A percentile compares a stretch with the other conserved stretches of the same genome.
Conservation (phyloP, 2,888 invertebrate genomes). For the Ornithoptera priamus region DNA sequence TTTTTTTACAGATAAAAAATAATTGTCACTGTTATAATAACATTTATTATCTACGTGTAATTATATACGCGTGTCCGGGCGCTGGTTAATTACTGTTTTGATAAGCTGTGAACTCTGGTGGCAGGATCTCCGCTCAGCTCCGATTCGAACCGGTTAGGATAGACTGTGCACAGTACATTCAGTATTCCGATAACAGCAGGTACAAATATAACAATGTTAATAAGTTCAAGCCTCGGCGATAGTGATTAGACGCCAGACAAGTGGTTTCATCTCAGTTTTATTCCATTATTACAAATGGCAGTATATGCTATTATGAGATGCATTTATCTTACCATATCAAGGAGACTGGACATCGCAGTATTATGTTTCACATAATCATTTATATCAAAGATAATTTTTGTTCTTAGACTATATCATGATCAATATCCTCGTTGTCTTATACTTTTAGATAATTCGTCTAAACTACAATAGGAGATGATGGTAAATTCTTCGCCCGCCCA, state of each 20-base stretch:
- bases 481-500: no score
- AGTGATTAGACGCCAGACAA: background rate
- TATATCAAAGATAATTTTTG: no score
- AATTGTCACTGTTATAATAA: background rate
- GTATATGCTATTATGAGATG: background rate
- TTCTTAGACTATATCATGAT: no score
- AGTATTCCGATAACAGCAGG: background rate
- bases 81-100: slow-evolving; percentile 18
- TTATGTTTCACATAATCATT: no score
- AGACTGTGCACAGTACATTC: background rate
- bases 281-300: background rate
- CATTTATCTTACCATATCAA: no score
- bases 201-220: background rate
- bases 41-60: slow-evolving; percentile 8
- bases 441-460: no score
- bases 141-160: slow-evolving; percentile 7
- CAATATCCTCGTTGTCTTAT: no score
- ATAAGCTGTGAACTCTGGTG: slow-evolving; percentile 23
- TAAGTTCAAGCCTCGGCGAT: background rate
- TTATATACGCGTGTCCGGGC: slow-evolving; percentile 15
- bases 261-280: background rate
- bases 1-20: background rate
- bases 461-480: no score
- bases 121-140: slow-evolving; percentile 8
- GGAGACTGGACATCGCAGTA: no score